Conservation (phyloP, 1,140 invertebrate species). For the Cyrtorhinus lividipennis region DNA sequence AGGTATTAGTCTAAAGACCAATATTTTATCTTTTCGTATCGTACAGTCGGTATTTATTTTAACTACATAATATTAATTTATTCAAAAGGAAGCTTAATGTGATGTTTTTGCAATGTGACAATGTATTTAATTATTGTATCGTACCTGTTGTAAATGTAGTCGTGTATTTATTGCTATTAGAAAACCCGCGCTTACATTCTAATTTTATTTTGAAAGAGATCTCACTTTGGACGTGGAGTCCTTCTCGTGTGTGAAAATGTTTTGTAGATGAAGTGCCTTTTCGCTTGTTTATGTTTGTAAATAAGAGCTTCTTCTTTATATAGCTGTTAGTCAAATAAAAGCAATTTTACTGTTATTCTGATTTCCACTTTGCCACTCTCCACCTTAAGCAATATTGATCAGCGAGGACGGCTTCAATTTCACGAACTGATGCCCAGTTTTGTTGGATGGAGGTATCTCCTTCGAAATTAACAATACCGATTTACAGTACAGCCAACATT, state of each 20-base stretch:
- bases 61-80: not conserved
- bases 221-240: not conserved
- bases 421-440: too few species aligned
- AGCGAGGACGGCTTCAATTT: too few species aligned
- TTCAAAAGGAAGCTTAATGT: slow-evolving; percentile 17
- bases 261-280: slow-evolving; percentile 20
- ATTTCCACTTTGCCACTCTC: too few species aligned
- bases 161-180: slow-evolving; percentile 8
- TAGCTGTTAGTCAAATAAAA: not conserved
- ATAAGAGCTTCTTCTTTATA: not conserved
- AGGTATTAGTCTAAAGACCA: slow-evolving; percentile 13
- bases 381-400: too few species aligned
- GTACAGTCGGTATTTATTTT: not conserved
- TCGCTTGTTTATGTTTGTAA: slow-evolving; percentile 19
- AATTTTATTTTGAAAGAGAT: not conserved
- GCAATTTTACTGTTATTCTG: not conserved
- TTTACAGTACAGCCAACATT: too few species aligned
- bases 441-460: too few species aligned
- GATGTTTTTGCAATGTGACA: slow-evolving; percentile 17
- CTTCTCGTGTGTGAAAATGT: not conserved
- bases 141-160: slow-evolving; percentile 21
- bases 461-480: too few species aligned
- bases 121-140: slow-evolving; percentile 13
- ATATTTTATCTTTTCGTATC: not conserved
- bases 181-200: not conserved